Evolutionary conservation across 2,888 invertebrate genomes (phyloP), one percentile per base, ranked within the genome.

Genomic region (Parnassius glacialis): DNA sequence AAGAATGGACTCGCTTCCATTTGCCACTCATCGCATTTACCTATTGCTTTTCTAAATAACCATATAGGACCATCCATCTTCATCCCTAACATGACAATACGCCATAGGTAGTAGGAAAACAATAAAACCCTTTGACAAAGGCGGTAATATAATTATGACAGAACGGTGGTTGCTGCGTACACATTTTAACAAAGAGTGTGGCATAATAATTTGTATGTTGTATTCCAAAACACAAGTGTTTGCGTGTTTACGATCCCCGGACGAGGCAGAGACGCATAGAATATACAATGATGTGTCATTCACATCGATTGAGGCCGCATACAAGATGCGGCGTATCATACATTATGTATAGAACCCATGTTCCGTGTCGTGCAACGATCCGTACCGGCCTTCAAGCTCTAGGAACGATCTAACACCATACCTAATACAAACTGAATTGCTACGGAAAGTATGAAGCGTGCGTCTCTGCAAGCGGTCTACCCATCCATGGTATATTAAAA

Each of bases 241-340:
- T 82, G 80, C 80, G 79, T 90, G 87, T 89, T 90, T 87, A 88
- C 83, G 86, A 87, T 80, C 79, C 77, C 81, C 84, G 84, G 84
- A 83, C 83, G 81, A 82, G 74, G 77, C 78, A 74, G 78, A 88
- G 83, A 80, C 83, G 86, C 83, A 84, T 85, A 81, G 88, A 90
- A 90, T 90, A 85, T 85, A 87, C 85, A 90, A 90, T 87, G 85
- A 86, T 79, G 80, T 90, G 88, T 89, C 88, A 85, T 87, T 90
- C 87, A 85, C 87, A 83, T 85, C 84, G 84, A 87, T 85, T 85
- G 87, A 86, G 87, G 87, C 78, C 85, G 84, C 86, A 86, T 87
- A 84, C 81, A 79, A 86, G 85, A 87, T 85, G 82, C 70, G 78
- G 76, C 71, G 73, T 82, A 79, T 83, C 81, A 87, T 86, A 84